Conservation (phyloP, 2,113 vertebrate species). For the Thryonomys swinderianus region DNA sequence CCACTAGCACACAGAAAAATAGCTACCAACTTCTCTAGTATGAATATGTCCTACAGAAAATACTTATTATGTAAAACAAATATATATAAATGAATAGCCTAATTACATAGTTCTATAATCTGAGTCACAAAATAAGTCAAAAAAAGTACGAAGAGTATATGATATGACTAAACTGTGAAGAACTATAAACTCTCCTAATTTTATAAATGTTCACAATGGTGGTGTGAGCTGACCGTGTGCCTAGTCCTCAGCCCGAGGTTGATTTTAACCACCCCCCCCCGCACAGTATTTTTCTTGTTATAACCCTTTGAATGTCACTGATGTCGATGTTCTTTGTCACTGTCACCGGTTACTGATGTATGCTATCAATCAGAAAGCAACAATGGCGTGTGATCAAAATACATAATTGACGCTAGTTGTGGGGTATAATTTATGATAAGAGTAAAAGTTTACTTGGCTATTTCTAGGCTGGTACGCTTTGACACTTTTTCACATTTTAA, state of each 20-base stretch:
- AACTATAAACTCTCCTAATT: neutral
- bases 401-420: neutral
- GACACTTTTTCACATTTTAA: neutral
- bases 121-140: neutral
- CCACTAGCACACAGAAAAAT: neutral
- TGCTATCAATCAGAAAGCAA: conserved; percentile 15
- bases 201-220: neutral
- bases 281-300: neutral
- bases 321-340: neutral
- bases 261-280: neutral
- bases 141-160: neutral
- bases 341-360: neutral
- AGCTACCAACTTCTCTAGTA: neutral
- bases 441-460: neutral
- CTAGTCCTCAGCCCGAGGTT: neutral
- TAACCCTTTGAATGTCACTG: neutral
- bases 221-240: neutral
- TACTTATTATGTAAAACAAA: neutral
- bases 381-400: neutral
- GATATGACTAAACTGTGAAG: neutral
- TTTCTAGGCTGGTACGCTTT: neutral
- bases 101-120: neutral
- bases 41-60: neutral
- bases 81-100: neutral
- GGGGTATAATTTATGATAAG: neutral